These are phyloP conservation scores for Neolamprologus ventralis DNA, from an alignment of 2,113 vertebrate species.

Conservation along the genomic window DNA sequence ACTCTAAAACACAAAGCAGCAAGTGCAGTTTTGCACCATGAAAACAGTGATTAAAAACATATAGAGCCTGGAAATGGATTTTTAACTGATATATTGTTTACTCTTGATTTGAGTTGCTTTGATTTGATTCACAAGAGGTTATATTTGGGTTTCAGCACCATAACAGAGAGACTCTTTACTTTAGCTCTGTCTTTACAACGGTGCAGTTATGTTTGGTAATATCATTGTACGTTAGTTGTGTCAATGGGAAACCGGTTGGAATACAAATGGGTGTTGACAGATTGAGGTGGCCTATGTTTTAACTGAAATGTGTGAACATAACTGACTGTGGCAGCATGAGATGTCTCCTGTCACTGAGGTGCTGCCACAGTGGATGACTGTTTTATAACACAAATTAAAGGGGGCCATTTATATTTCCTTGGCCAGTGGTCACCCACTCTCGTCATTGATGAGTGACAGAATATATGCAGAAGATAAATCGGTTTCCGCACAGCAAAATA, in stretches of 20 bases:
- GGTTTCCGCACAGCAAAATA: background rate
- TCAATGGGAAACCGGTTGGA: constrained; percentile 10
- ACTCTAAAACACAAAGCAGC: background rate
- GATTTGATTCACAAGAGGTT: background rate
- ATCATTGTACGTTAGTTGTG: background rate
- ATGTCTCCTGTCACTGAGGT: background rate
- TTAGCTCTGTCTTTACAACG: background rate
- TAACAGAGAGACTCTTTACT: background rate
- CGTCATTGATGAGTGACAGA: background rate
- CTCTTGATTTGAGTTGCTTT: background rate
- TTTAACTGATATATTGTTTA: background rate
- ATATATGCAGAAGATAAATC: background rate
- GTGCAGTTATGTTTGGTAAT: background rate
- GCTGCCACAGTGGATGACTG: background rate
- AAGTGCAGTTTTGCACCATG: background rate
- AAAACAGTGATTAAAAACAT: background rate
- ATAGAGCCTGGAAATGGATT: background rate
- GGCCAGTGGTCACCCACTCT: background rate
- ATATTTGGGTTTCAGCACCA: background rate
- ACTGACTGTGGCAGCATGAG: background rate
- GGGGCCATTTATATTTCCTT: background rate
- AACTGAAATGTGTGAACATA: constrained; percentile 28
- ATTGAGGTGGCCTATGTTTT: constrained; percentile 3
- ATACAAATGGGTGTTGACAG: constrained; percentile 14
- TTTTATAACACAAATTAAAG: background rate